Evolutionary conservation across 2,888 invertebrate species (phyloP).

Genomic region (Cryptocephalus moraei): DNA sequence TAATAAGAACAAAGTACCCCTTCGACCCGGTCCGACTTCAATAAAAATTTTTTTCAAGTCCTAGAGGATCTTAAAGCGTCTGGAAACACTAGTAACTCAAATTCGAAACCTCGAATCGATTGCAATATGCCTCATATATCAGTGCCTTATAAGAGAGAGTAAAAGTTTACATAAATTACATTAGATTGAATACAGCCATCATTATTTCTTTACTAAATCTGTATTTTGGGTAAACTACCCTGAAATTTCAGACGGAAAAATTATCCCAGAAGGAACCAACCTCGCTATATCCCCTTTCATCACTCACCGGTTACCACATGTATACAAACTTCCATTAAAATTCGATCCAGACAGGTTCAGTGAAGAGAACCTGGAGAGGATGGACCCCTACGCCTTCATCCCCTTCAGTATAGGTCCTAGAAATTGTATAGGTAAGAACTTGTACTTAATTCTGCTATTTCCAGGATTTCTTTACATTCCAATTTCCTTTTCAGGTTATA

Average conservation of each 20-base stretch:
- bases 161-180: no score
- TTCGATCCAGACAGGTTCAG: constrained; percentile 49
- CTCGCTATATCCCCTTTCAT: constrained; percentile 45
- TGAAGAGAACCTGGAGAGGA: constrained; percentile 39
- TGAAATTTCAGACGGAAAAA: constrained; percentile 32
- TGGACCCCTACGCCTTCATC: constrained; percentile 47
- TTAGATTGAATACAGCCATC: no score
- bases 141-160: no score
- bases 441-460: not conserved
- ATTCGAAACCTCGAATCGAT: no score
- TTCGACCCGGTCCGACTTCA: no score
- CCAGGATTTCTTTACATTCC: not conserved
- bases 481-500: constrained; percentile 37
- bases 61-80: no score
- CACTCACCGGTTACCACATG: constrained; percentile 46
- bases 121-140: no score
- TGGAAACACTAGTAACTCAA: no score
- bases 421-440: constrained; percentile 40
- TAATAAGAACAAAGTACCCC: no score
- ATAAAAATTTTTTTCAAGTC: no score
- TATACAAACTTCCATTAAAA: constrained; percentile 46
- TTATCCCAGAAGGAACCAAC: constrained; percentile 45
- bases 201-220: no score
- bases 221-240: no score
- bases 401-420: constrained; percentile 52